These are phyloP conservation scores for Drosophila mulleri DNA, from an alignment of 2,888 invertebrate genomes.

Conservation along the genomic window DNA sequence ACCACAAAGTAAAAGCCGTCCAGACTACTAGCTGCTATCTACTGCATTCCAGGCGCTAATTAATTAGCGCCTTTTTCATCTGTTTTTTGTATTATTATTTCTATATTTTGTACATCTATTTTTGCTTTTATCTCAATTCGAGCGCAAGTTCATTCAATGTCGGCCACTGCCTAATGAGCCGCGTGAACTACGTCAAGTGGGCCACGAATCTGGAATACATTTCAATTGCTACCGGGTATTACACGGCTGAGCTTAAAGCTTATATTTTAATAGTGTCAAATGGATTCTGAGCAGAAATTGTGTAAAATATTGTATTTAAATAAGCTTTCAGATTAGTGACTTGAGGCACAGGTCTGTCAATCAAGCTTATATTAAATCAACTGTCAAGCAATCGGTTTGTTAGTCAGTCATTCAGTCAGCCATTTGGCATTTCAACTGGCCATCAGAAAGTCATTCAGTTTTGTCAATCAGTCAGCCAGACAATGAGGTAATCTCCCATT, in stretches of 20 bases:
- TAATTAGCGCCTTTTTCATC: conserved; percentile 44
- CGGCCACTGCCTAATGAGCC: conserved; percentile 52
- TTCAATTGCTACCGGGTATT: neutral
- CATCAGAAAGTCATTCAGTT: neutral
- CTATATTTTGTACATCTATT: neutral
- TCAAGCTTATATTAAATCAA: neutral
- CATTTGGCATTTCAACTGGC: neutral
- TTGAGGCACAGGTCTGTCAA: neutral
- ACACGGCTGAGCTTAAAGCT: neutral
- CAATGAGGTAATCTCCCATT: neutral
- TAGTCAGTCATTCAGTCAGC: neutral
- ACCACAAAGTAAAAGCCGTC: conserved; percentile 61
- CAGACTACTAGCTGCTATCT: conserved; percentile 39
- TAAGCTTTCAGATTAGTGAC: neutral
- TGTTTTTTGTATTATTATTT: conserved; percentile 6
- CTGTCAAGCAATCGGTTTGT: neutral
- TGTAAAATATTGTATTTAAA: neutral
- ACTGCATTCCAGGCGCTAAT: conserved; percentile 43
- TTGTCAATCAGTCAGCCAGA: neutral
- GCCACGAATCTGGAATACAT: conserved; percentile 17
- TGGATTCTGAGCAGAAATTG: no score
- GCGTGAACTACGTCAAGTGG: conserved; percentile 22
- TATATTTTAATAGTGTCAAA: no score
- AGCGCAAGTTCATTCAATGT: conserved; percentile 25
- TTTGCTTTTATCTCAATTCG: conserved; percentile 12